Evolutionary conservation across 2,113 vertebrate species (phyloP).

Genomic region (Xyliphius kryptos): DNA sequence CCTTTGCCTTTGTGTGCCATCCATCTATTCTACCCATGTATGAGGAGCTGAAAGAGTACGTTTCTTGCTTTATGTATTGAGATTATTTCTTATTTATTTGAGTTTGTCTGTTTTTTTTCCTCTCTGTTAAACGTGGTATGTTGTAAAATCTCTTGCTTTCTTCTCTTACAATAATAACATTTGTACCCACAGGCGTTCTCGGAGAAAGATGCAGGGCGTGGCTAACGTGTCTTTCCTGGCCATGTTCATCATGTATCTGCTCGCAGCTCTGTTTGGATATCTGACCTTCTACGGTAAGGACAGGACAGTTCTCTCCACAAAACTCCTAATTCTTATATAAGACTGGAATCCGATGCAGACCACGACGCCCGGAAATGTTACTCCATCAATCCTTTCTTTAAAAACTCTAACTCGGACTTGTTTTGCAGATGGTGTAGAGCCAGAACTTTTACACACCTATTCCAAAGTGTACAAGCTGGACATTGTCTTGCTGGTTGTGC

Average conservation of each 20-base stretch:
- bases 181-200: conserved; percentile 76
- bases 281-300: conserved; percentile 81
- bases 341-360: neutral
- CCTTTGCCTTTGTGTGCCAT: conserved; percentile 95
- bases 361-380: no score
- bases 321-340: neutral
- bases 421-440: conserved; percentile 70
- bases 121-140: no score
- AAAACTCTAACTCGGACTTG: no score
- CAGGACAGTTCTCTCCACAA: neutral
- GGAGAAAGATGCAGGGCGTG: conserved; percentile 88
- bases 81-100: no score
- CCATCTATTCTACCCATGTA: conserved; percentile 96
- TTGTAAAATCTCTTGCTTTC: no score
- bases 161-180: no score
- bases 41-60: conserved; percentile 90
- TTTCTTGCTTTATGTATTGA: no score
- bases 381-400: no score
- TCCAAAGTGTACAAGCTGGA: conserved; percentile 70
- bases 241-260: conserved; percentile 96
- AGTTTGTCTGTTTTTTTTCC: no score
- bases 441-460: conserved; percentile 92
- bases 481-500: conserved; percentile 84
- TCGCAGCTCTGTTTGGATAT: conserved; percentile 96
- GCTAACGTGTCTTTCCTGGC: conserved; percentile 93